Evolutionary conservation across 2,113 vertebrate genomes (phyloP), one percentile per base, ranked within the genome.

Genomic region (Aegotheles bennettii): DNA sequence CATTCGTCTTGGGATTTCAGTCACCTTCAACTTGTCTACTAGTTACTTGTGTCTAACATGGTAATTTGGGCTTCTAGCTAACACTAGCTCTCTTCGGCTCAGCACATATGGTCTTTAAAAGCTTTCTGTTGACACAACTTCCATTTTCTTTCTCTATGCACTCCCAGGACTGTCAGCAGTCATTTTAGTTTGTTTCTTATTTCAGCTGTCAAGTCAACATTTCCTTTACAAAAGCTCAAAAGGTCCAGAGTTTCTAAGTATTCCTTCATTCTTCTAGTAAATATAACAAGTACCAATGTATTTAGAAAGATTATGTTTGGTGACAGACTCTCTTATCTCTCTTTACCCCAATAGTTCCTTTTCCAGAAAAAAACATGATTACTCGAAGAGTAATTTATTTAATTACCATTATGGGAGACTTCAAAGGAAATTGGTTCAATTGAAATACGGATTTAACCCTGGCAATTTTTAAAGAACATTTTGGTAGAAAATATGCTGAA

Each of bases 321-420:
- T 92, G 81, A 45, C 89, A 97, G 38, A 81, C n/a, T 89, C 76
- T 77, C 73, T 92, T 51, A 71, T 75, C 57, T 90, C 47, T 86
- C 77, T 82, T 87, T 80, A 90, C 79, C 13, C 64, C 92, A 92
- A 89, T 11, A 82, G 80, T 60, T 89, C 43, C 15, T 82, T 84
- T 95, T 75, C 60, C 67, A 85, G 68, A 78, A 65, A 92, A 93
- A 40, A 60, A 16, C 28, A 13, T 84, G 84, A 91, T 89, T 84
- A 64, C 28, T 93, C 31, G 53, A 48, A 92, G 57, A 94, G 65
- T 89, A 92, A 93, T 94, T 92, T 87, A 75, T 94, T 96, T 94
- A 92, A 95, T 95, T 95, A 81, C 43, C 33, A 40, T 75, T 92
- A 84, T 53, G 77, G 74, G 65, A 94, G 77, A 92, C 77, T 94